Evolutionary conservation across 2,888 invertebrate species (phyloP), one percentile per base, ranked within the genome.

Genomic region (Trissolcus brochymenae): DNA sequence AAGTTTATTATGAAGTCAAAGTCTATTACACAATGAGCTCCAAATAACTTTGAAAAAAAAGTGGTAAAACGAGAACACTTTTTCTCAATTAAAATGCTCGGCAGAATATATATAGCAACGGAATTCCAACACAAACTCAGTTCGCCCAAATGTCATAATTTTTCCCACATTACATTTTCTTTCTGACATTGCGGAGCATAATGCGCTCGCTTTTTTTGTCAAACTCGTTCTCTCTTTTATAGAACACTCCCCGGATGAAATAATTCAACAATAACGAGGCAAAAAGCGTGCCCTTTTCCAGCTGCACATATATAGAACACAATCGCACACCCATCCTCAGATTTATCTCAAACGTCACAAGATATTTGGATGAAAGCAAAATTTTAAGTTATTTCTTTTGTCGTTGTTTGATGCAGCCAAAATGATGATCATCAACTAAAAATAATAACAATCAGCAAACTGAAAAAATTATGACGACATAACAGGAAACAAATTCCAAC

Each of bases 201-300:
- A 71, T 71, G 57, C 57, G 53, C 9, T 49, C 64, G 59, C 35
- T 35, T 65, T 72, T n/a, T 72, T 72, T 65, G 71, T 57, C 64
- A 53, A 71, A 62, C 14, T 43, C 62, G 13, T 59, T 65, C 59
- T 64, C 72, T 65, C 49, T 54, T 59, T 56, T 35, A 17, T 53
- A 40, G 64, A 53, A 53, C 72, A 46, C n/a, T 64, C 65, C 65
- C 72, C 54, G 54, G 59, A 72, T 59, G 59, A 65, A 59, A 65
- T 65, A 65, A 72, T 51, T 59, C 59, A 72, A 73, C 73, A 66
- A 61, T 73, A 66, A 60, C 66, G 61, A 50, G 60, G 46, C 59
- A 73, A 73, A 73, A 59, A 73, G 61, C 61, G 53, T 53, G 64
- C 64, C 71, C 64, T 71, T 53, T 57, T 53, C 55, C 54, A 64